A percentile compares a stretch with the other conserved stretches of the same genome.
Conservation (phyloP, 1,140 invertebrate genomes). For the Drosophila auraria region DNA sequence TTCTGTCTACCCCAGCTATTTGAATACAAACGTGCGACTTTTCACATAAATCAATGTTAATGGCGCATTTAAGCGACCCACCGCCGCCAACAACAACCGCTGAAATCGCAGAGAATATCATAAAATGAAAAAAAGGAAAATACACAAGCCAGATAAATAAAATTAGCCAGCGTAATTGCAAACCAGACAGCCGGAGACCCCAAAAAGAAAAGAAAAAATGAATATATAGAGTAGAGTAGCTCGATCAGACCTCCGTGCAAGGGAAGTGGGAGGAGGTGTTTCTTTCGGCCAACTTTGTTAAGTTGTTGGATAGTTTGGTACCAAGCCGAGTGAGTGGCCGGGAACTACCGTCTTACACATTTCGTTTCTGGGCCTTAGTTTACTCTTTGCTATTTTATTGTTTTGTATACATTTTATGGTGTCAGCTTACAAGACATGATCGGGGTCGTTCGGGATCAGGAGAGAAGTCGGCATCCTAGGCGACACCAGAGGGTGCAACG, state of each 20-base stretch:
- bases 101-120: constrained; percentile 40
- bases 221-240: constrained; percentile 43
- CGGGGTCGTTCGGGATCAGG: constrained; percentile 40
- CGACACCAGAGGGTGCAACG: constrained; percentile 10
- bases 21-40: constrained; percentile 76
- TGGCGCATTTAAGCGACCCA: constrained; percentile 69
- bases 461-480: constrained; percentile 21
- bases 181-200: constrained; percentile 54
- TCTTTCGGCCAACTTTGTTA: constrained; percentile 41
- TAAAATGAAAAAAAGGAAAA: constrained; percentile 44
- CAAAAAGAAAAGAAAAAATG: constrained; percentile 30
- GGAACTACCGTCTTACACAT: constrained; percentile 62
- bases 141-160: constrained; percentile 63
- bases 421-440: constrained; percentile 61
- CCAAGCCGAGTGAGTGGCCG: constrained; percentile 43
- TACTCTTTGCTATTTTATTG: constrained; percentile 40
- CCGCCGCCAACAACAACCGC: constrained; percentile 33
- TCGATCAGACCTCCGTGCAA: constrained; percentile 28
- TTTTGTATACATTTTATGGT: constrained; percentile 57
- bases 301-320: constrained; percentile 44
- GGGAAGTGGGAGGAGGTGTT: constrained; percentile 30
- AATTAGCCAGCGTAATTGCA: constrained; percentile 73
- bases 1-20: constrained; percentile 44
- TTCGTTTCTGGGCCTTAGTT: constrained; percentile 47
- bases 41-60: constrained; percentile 76